These are phyloP conservation scores for Chalcis sispes DNA, from an alignment of 2,888 invertebrate genomes.

Conservation along the genomic window DNA sequence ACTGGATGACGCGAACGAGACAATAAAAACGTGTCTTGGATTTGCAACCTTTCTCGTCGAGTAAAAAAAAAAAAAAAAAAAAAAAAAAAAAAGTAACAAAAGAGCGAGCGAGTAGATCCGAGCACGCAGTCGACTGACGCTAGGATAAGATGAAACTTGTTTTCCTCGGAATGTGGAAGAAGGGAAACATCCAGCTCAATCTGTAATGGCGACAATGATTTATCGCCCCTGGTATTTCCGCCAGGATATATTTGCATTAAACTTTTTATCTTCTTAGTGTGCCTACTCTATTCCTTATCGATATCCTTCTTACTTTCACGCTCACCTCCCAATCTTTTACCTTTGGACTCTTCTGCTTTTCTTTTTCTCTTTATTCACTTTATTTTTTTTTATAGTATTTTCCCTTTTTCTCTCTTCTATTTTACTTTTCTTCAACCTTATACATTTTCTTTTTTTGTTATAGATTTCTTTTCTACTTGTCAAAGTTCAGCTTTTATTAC, in stretches of 20 bases:
- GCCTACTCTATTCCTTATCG: constrained; percentile 24
- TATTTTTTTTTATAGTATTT: constrained; percentile 5
- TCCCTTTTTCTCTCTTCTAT: not conserved
- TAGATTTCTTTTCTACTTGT: not conserved
- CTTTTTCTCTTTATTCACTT: not conserved
- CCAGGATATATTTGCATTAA: constrained; percentile 29
- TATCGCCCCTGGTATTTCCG: constrained; percentile 40
- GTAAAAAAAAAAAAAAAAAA: no score
- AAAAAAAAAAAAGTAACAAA: no score
- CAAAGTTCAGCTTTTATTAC: not conserved
- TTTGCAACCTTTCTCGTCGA: constrained; percentile 33
- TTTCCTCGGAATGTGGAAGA: not conserved
- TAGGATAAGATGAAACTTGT: constrained; percentile 29
- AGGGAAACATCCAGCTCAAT: constrained; percentile 32
- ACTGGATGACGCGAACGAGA: no score
- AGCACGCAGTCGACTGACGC: not conserved
- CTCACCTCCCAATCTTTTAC: not conserved
- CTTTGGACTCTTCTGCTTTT: not conserved
- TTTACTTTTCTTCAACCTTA: not conserved
- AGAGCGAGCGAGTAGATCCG: not conserved
- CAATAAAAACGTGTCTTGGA: constrained; percentile 42
- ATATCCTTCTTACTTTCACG: constrained; percentile 29
- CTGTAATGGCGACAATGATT: constrained; percentile 51
- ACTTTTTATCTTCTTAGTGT: constrained; percentile 49
- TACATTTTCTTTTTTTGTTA: not conserved